Evolutionary conservation across 2,113 vertebrate species (phyloP), one percentile per base, ranked within the genome.

Genomic region (Lepisosteus osseus): DNA sequence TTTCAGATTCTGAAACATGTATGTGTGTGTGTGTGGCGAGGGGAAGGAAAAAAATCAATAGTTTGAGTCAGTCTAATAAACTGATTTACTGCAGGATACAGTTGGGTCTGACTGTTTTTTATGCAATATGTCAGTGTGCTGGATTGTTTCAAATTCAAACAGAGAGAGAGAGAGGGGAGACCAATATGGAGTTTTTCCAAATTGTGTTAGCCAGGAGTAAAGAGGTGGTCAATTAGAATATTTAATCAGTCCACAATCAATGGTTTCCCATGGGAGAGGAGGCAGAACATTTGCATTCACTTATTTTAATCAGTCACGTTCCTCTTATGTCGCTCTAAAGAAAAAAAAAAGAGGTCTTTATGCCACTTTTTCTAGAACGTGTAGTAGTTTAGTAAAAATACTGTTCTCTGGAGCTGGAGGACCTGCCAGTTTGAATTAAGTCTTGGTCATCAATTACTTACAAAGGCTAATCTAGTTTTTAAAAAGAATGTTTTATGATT

Each of bases 81-180:
- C 69, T 80, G 77, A 80, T 80, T 70, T 67, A 69, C 45, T 63
- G 61, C 70, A 54, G 59, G 44, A 56, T 42, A 65, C 61, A 70
- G 68, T 77, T 70, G 64, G 69, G 62, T 64, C 44, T 9, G 54
- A 75, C 56, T 47, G 8, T 43, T 55, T 42, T 54, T 72, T 65
- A 71, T 69, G 70, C 77, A 72, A 79, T 71, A 75, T 54, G 68
- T 63, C 44, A 54, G 3, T 59, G 64, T 7, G 17, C 59, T 65
- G 70, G 55, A 51, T 47, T 47, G 14, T 8, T 12, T n/a, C 43
- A 61, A 51, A 55, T 14, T 9, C 15, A 12, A 41, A 29, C 13
- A 7, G 13, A 15, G 64, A 66, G 3, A 12, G 15, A 12, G 15
- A 72, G n/a, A 12, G 40, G 12, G 55, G 47, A 65, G 61, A 71